Evolutionary conservation across 2,888 invertebrate species (phyloP), one percentile per base, ranked within the genome.

Genomic region (Ceramica pisi): DNA sequence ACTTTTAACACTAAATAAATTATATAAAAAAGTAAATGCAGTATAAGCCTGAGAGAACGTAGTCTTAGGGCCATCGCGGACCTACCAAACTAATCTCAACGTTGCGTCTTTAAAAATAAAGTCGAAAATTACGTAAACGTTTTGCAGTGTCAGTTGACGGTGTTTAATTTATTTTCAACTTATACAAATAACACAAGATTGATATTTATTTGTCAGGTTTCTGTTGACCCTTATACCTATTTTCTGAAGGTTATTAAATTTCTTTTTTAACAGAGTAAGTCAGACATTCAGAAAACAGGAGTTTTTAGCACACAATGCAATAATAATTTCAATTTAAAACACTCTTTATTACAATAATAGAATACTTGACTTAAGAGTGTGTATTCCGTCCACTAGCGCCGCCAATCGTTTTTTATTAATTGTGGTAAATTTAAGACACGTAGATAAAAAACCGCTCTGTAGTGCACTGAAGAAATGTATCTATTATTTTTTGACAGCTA

Each of bases 21-120:
- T 50, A 67, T 57, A 68, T 50, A 67, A 70, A 66, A 71, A 14
- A 78, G 21, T 87, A 87, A 86, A 87, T 86, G 85, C 86, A 85
- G 71, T 44, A 19, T 21, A 44, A 81, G 75, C 55, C 60, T 74
- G 77, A 74, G 80, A 79, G 72, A 62, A 57, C 38, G 38, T 65
- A 67, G 50, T 72, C 44, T 46, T 56, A 23, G 5, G 7, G 5
- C 0, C 3, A 23, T 56, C 41, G 14, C n/a, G 41, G 14, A 55
- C 23, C 6, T 10, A 10, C 26, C 38, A 56, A 16, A n/a, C 38
- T 7, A n/a, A 41, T 16, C 23, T 64, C 38, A 38, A 38, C 35
- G 0, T 35, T 12, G 10, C 35, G 1, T 0, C 7, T 4, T 0
- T 38, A 2, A 14, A 14, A 9, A 35, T 51, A 63, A 5, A 23